Percentiles rank a stretch among this genome's conserved stretches.
These are phyloP conservation scores for Bhutanitis thaidina DNA, from an alignment of 2,888 invertebrate genomes.

Conservation along the genomic window DNA sequence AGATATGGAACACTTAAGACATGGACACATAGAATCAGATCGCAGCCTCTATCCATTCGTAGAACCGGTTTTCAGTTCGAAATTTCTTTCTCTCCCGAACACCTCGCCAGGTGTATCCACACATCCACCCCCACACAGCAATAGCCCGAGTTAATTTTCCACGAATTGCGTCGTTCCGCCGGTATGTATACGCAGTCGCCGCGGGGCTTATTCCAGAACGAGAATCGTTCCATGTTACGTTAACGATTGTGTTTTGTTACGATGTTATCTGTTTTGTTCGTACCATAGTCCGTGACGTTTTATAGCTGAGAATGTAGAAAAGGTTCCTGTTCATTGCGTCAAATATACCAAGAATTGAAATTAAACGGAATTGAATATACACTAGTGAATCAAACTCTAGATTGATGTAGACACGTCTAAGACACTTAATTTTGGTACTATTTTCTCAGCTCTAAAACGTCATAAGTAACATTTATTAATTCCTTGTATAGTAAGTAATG, in stretches of 20 bases:
- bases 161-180: constrained; percentile 51
- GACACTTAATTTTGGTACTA: not conserved
- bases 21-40: constrained; percentile 65
- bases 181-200: constrained; percentile 63
- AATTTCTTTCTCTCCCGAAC: constrained; percentile 30
- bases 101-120: constrained; percentile 28
- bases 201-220: constrained; percentile 74
- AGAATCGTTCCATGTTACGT: constrained; percentile 67
- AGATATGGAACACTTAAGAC: constrained; percentile 62
- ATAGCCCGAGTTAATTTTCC: constrained; percentile 72
- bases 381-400: not conserved
- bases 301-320: constrained; percentile 49
- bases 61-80: constrained; percentile 31
- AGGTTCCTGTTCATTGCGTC: not conserved
- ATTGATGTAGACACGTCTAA: not conserved
- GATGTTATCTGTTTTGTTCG: constrained; percentile 67
- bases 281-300: constrained; percentile 50
- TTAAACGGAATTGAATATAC: constrained; percentile 52
- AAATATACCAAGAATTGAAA: constrained; percentile 37
- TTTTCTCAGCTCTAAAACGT: constrained; percentile 54
- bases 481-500: constrained; percentile 74
- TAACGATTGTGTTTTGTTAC: constrained; percentile 61
- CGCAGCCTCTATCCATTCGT: constrained; percentile 58
- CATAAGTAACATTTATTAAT: constrained; percentile 50
- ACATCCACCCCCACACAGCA: constrained; percentile 54